These are phyloP conservation scores for Ryuthela nishihirai DNA, from an alignment of 2,888 invertebrate genomes.

Conservation along the genomic window DNA sequence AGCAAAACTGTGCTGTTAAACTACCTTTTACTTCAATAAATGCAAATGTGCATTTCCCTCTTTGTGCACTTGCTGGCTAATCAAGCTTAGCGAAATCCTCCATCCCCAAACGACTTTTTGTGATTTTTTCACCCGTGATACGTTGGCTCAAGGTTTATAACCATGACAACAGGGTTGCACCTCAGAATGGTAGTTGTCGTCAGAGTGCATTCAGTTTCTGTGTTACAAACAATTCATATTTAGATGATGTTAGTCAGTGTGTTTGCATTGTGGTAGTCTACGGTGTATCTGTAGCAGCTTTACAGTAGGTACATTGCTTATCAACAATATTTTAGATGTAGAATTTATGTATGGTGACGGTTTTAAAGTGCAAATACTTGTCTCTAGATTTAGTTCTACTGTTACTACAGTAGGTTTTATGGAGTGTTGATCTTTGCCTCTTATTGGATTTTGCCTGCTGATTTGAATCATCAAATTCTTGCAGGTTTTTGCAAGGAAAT, in stretches of 20 bases:
- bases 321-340: neutral
- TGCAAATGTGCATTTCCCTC: neutral
- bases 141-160: conserved; percentile 3
- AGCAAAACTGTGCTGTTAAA: neutral
- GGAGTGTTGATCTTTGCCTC: neutral
- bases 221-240: neutral
- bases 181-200: neutral
- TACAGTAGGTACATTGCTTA: neutral
- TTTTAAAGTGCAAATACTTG: neutral
- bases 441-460: no score
- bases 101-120: neutral
- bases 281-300: neutral
- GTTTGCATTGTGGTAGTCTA: neutral
- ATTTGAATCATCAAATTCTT: no score
- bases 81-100: neutral
- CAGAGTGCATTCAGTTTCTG: neutral
- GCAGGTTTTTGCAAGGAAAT: neutral
- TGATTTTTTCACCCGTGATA: conserved; percentile 2
- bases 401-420: conserved; percentile 1
- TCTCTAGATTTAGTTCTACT: neutral
- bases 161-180: neutral
- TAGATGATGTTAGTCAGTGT: neutral
- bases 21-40: neutral
- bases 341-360: neutral
- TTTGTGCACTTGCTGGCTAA: neutral